Conservation (phyloP, 2,113 vertebrate genomes). For the Synchiropus splendidus region DNA sequence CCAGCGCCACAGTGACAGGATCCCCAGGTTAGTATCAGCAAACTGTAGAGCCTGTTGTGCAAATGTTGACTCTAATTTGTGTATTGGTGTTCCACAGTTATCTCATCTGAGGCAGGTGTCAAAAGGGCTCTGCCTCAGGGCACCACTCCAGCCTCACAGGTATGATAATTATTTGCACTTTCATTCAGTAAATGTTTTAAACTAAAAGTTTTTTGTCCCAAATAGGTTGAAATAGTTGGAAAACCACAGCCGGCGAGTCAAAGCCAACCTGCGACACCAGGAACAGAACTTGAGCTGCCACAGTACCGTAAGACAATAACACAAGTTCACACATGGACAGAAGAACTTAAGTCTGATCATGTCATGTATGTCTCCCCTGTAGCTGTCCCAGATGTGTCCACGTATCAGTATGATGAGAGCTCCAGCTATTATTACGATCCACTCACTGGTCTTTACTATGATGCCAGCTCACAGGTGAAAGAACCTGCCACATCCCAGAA, state of each 20-base stretch:
- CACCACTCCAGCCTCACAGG: constrained; percentile 45
- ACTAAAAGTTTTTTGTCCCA: neutral
- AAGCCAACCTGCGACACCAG: constrained; percentile 61
- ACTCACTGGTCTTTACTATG: constrained; percentile 83
- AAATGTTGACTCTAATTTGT: constrained; percentile 54
- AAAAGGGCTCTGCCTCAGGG: constrained; percentile 39
- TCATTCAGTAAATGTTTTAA: neutral
- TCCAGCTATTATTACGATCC: constrained; percentile 85
- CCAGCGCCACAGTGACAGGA: constrained; percentile 45
- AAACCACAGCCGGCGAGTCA: constrained; percentile 62
- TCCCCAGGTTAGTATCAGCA: constrained; percentile 19
- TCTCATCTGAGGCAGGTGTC: constrained; percentile 49
- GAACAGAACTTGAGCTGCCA: constrained; percentile 59
- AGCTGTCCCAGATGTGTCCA: constrained; percentile 85
- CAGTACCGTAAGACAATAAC: constrained; percentile 71
- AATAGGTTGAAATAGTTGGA: constrained; percentile 61
- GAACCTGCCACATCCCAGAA: neutral
- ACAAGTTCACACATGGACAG: neutral
- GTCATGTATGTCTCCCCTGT: neutral
- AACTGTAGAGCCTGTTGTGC: neutral
- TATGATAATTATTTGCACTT: constrained; percentile 10
- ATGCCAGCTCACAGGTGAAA: constrained; percentile 80
- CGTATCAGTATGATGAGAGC: constrained; percentile 83
- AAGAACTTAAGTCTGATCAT: neutral
- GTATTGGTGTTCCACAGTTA: constrained; percentile 11